These are phyloP conservation scores for Drosophila setifemur DNA, from an alignment of 1,140 invertebrate species.

Conservation along the genomic window DNA sequence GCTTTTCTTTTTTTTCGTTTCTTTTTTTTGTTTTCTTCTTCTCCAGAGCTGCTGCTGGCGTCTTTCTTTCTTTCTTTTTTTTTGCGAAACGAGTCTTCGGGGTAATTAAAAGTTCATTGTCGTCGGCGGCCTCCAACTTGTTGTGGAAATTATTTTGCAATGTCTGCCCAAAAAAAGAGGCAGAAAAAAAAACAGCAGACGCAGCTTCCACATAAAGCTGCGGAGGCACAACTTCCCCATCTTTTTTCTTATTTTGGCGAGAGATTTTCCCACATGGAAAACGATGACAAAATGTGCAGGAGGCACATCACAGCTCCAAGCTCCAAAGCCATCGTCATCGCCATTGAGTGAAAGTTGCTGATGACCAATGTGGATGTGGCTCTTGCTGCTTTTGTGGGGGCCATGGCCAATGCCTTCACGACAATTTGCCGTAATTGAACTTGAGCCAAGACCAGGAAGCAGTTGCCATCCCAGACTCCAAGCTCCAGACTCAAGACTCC, in stretches of 20 bases:
- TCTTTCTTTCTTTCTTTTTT: constrained; percentile 18
- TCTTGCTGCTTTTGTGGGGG: constrained; percentile 9
- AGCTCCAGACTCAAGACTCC: not conserved
- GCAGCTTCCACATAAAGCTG: constrained; percentile 13
- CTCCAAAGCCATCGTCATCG: constrained; percentile 35
- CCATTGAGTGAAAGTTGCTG: constrained; percentile 30
- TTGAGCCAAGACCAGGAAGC: constrained; percentile 60
- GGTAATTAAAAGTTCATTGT: constrained; percentile 74
- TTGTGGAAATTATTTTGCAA: constrained; percentile 70
- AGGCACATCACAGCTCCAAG: no score
- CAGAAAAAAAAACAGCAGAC: constrained; percentile 4
- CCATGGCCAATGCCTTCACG: constrained; percentile 57
- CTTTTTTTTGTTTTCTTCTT: not conserved
- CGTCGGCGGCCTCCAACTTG: constrained; percentile 33
- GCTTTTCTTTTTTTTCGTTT: not conserved
- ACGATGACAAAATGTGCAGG: constrained; percentile 66
- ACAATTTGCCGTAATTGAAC: constrained; percentile 70
- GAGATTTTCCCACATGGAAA: constrained; percentile 66
- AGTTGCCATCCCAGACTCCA: not conserved
- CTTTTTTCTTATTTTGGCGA: constrained; percentile 6
- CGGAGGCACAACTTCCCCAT: constrained; percentile 22
- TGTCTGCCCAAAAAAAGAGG: constrained; percentile 45
- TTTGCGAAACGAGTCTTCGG: constrained; percentile 56
- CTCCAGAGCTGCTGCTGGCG: not conserved
- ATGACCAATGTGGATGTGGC: constrained; percentile 18